These are phyloP conservation scores for Pheosia tremula DNA, from an alignment of 2,888 invertebrate species.

Conservation along the genomic window DNA sequence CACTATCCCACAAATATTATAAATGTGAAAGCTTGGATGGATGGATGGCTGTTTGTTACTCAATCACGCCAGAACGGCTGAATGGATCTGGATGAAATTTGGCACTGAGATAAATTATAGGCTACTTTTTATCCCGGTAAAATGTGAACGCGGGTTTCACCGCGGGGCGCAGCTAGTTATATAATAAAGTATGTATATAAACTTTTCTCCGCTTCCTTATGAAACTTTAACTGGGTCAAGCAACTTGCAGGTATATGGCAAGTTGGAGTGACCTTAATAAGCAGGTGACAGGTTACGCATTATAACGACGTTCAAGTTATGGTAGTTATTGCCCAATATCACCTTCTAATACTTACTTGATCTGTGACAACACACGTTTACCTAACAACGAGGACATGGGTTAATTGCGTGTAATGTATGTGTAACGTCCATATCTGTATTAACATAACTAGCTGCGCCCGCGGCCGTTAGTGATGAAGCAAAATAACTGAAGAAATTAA, in stretches of 20 bases:
- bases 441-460: slow-evolving; percentile 14
- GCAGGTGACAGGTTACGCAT: slow-evolving; percentile 37
- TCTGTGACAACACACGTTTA: slow-evolving; percentile 39
- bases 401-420: slow-evolving; percentile 28
- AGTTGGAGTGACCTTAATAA: slow-evolving; percentile 4
- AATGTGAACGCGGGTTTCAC: too few relatives aligned
- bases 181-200: slow-evolving; percentile 6
- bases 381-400: slow-evolving; percentile 27
- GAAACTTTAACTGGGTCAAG: slow-evolving; percentile 34
- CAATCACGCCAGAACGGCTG: too few relatives aligned
- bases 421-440: slow-evolving; percentile 18
- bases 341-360: slow-evolving; percentile 35
- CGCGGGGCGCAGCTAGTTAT: too few relatives aligned
- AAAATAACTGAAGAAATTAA: background rate
- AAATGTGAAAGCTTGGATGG: too few relatives aligned
- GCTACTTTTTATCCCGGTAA: too few relatives aligned
- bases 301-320: slow-evolving; percentile 20
- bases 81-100: too few relatives aligned
- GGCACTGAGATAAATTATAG: too few relatives aligned
- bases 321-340: slow-evolving; percentile 31
- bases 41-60: too few relatives aligned
- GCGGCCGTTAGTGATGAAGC: background rate
- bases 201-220: slow-evolving; percentile 21
- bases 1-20: too few relatives aligned
- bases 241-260: slow-evolving; percentile 14